A percentile compares a stretch with the other conserved stretches of the same genome.
Evolutionary conservation across 2,113 vertebrate genomes (phyloP).

Genomic region (Lepisosteus osseus): DNA sequence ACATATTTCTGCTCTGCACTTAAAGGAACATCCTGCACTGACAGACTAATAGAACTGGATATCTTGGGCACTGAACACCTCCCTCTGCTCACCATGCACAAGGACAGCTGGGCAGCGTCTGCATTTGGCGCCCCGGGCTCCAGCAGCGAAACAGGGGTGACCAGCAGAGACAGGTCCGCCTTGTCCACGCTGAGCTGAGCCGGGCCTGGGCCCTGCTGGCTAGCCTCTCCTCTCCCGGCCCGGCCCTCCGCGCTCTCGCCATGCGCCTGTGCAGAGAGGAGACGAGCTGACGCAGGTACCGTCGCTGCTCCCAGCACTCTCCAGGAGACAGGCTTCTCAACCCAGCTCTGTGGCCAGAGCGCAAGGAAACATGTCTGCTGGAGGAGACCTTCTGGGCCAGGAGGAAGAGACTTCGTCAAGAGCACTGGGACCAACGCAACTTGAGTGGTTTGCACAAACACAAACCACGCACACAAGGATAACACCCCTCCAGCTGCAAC

Average conservation of each 20-base stretch:
- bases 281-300: too few relatives aligned
- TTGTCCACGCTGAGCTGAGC: slow-evolving; percentile 1
- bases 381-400: too few relatives aligned
- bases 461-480: too few relatives aligned
- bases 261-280: too few relatives aligned
- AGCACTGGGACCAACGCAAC: too few relatives aligned
- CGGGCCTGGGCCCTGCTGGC: neutral
- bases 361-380: too few relatives aligned
- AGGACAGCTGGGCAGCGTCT: neutral
- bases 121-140: neutral
- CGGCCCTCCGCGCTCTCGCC: neutral
- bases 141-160: slow-evolving; percentile 45
- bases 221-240: neutral
- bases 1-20: neutral
- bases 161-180: slow-evolving; percentile 22
- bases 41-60: neutral
- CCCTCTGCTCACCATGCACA: slow-evolving; percentile 6
- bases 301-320: neutral
- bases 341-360: too few relatives aligned
- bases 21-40: neutral
- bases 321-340: too few relatives aligned
- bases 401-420: too few relatives aligned
- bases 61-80: neutral
- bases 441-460: too few relatives aligned
- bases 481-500: too few relatives aligned